Evolutionary conservation across 2,113 vertebrate species (phyloP), one percentile per base, ranked within the genome.

Genomic region (Ptyas mucosa): DNA sequence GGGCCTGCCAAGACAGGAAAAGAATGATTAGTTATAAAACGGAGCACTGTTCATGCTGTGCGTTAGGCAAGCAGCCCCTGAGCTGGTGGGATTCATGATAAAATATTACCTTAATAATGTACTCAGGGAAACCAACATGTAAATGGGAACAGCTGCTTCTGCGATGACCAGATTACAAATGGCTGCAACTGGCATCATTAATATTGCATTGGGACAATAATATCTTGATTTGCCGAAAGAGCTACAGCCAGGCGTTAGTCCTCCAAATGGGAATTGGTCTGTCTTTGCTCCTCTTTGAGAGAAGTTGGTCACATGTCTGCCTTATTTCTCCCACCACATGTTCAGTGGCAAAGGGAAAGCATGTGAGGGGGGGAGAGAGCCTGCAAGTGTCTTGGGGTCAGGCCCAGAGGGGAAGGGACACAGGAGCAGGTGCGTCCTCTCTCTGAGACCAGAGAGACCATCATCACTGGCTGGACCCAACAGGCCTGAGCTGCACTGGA

Each of bases 71-170:
- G 95, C 93, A 92, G 95, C 94, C 97, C 93, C 93, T 94, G 94
- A 92, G 97, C 95, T 92, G 52, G 95, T 58, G 0, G 24, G 89
- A 94, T 39, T 92, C 95, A 5, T 15, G 57, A 95, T 95, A 94
- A 97, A 96, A 96, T 91, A 95, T 95, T 95, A 91, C 96, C 96
- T 96, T 95, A 96, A 96, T 94, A 96, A 96, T 69, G 6, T 34
- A 46, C 97, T 92, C 91, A 4, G 96, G 58, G 95, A 96, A 93
- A 96, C 92, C 92, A 81, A 39, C 43, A 54, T 61, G 95, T 96
- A 94, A 93, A 95, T 87, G 95, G 85, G 85, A 93, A 93, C 94
- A 92, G 96, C 96, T 94, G 96, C 95, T 94, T 96, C 95, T 91
- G 93, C 96, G 96, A 96, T 91, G 96, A 95, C 94, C 90, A 21